Evolutionary conservation across 2,113 vertebrate genomes (phyloP).

Genomic region (Chloroceryle aenea): DNA sequence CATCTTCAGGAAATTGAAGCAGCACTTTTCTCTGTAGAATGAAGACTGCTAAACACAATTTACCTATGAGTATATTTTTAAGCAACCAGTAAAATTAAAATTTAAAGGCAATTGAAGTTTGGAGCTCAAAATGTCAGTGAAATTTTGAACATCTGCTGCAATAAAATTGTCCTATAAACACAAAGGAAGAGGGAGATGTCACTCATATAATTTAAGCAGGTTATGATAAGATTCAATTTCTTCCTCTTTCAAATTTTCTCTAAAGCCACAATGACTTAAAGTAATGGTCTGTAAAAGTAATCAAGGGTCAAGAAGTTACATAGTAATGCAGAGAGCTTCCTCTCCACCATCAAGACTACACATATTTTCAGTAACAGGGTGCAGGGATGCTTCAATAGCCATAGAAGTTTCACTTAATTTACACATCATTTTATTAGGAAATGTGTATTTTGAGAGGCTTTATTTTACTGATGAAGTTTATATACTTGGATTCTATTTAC

Average conservation of each 20-base stretch:
- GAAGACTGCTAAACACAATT: background rate
- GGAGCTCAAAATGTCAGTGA: background rate
- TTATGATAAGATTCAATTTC: slow-evolving; percentile 6
- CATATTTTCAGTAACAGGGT: background rate
- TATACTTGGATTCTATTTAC: background rate
- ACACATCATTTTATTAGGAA: background rate
- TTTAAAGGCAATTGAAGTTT: background rate
- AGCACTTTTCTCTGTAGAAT: background rate
- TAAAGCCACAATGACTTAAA: background rate
- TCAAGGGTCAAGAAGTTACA: background rate
- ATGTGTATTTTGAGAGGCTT: background rate
- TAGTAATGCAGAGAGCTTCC: background rate
- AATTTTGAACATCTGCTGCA: background rate
- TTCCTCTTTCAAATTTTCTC: background rate
- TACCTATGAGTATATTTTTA: background rate
- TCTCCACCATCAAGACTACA: background rate
- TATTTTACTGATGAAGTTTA: background rate
- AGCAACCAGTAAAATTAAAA: background rate
- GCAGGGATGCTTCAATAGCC: background rate
- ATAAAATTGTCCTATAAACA: background rate
- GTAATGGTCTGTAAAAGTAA: background rate
- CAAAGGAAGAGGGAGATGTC: background rate
- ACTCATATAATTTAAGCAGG: background rate
- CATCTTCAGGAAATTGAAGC: background rate
- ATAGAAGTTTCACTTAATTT: background rate